These are phyloP conservation scores for Cyprinodon brontotheroides DNA, from an alignment of 2,113 vertebrate genomes.

Conservation along the genomic window DNA sequence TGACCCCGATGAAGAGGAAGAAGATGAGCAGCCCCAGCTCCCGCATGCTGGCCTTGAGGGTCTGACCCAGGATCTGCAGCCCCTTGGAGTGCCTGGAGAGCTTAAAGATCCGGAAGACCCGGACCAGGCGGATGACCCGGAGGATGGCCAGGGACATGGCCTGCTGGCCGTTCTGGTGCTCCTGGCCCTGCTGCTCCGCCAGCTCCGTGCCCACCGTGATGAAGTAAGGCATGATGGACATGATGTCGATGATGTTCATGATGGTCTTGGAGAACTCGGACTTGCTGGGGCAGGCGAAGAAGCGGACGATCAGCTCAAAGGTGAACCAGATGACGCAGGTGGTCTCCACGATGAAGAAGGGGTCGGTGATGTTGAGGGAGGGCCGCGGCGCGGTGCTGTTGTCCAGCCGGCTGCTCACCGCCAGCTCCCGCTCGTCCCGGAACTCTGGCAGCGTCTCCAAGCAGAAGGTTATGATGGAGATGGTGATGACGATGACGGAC, in stretches of 20 bases:
- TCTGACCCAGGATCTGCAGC: constrained; percentile 95
- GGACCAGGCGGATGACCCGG: constrained; percentile 91
- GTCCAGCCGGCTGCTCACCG: constrained; percentile 66
- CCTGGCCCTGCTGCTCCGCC: constrained; percentile 85
- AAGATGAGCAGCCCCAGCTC: constrained; percentile 96
- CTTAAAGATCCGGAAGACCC: constrained; percentile 97
- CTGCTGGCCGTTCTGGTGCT: constrained; percentile 88
- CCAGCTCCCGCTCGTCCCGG: constrained; percentile 89
- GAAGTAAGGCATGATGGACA: constrained; percentile 97
- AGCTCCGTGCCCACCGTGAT: constrained; percentile 95
- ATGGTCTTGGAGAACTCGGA: constrained; percentile 91
- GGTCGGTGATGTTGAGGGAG: constrained; percentile 86
- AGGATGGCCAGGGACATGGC: constrained; percentile 97
- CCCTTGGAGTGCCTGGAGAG: constrained; percentile 95
- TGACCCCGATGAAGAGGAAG: constrained; percentile 97
- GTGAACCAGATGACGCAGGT: constrained; percentile 98
- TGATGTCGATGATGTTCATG: constrained; percentile 97
- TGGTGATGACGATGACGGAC: constrained; percentile 94
- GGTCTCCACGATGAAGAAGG: constrained; percentile 96
- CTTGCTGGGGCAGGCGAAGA: constrained; percentile 96
- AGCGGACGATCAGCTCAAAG: constrained; percentile 93
- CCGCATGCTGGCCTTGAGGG: constrained; percentile 94
- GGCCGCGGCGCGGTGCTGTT: constrained; percentile 77
- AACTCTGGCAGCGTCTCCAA: constrained; percentile 96
- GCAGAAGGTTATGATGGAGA: constrained; percentile 97